A percentile compares a stretch with the other conserved stretches of the same genome.
phyloP scores from a whole-genome alignment of 2,113 vertebrate genomes.

The Amblyopsis rosae region DNA sequence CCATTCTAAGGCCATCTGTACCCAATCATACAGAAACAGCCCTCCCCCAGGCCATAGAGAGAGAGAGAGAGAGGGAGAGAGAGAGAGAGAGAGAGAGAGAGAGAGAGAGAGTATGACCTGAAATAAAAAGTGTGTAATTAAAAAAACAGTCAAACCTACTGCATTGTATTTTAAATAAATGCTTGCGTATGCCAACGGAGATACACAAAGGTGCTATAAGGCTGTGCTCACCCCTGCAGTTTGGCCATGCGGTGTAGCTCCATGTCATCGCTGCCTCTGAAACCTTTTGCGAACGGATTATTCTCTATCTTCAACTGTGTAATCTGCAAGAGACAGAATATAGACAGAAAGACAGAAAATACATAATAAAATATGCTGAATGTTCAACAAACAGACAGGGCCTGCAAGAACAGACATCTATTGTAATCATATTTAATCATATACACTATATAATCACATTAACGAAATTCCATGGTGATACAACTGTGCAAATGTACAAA shows the following conservation, averaged over 20 bases:
- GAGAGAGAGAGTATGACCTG: neutral
- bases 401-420: neutral
- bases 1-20: too few species aligned
- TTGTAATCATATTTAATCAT: neutral
- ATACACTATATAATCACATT: neutral
- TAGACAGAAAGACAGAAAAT: slow-evolving; percentile 1
- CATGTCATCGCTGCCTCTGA: slow-evolving; percentile 92
- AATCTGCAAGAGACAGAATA: slow-evolving; percentile 71
- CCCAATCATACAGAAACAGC: too few species aligned
- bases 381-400: neutral
- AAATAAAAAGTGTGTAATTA: neutral
- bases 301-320: slow-evolving; percentile 96
- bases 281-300: slow-evolving; percentile 95
- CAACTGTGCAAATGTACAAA: neutral
- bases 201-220: neutral
- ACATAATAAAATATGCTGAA: neutral
- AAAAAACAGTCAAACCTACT: neutral
- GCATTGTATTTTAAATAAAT: neutral
- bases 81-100: neutral
- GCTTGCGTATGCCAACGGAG: neutral
- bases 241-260: slow-evolving; percentile 91
- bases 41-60: neutral
- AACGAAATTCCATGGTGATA: neutral
- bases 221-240: slow-evolving; percentile 84
- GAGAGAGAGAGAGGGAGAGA: neutral